These are phyloP conservation scores for Nanorana parkeri DNA, from an alignment of 2,113 vertebrate species.

Conservation along the genomic window DNA sequence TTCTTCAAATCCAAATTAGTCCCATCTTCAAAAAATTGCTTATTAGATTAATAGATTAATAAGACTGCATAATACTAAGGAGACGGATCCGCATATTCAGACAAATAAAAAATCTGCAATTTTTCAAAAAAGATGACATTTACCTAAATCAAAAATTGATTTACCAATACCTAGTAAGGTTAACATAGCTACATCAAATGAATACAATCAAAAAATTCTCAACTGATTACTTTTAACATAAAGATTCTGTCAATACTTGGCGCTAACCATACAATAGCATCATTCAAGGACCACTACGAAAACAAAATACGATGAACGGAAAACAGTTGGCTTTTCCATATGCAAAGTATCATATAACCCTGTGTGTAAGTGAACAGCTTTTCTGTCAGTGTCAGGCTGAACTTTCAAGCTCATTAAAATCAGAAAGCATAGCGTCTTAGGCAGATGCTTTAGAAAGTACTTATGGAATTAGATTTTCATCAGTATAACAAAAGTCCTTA, in stretches of 20 bases:
- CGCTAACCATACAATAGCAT: background rate
- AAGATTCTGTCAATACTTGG: background rate
- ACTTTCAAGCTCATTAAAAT: constrained; percentile 2
- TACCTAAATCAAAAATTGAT: too few species aligned
- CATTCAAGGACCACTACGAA: background rate
- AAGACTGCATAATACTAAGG: too few species aligned
- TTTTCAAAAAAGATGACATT: too few species aligned
- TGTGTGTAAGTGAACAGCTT: constrained; percentile 1
- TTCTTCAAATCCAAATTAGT: too few species aligned
- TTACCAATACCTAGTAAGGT: background rate
- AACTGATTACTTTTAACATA: background rate
- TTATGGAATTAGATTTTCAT: constrained; percentile 36
- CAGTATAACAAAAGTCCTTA: constrained; percentile 1
- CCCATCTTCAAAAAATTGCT: too few species aligned
- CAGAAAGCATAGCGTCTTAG: background rate
- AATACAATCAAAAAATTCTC: background rate
- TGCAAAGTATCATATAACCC: constrained; percentile 19
- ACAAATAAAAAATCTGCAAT: too few species aligned
- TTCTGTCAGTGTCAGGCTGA: constrained; percentile 2
- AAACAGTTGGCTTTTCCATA: background rate
- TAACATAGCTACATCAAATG: background rate
- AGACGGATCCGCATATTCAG: too few species aligned
- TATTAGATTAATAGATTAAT: too few species aligned
- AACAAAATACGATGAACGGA: background rate
- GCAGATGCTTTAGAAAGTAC: constrained; percentile 10